Conservation (phyloP, 2,888 invertebrate genomes). For the Drosophila subquinaria region DNA sequence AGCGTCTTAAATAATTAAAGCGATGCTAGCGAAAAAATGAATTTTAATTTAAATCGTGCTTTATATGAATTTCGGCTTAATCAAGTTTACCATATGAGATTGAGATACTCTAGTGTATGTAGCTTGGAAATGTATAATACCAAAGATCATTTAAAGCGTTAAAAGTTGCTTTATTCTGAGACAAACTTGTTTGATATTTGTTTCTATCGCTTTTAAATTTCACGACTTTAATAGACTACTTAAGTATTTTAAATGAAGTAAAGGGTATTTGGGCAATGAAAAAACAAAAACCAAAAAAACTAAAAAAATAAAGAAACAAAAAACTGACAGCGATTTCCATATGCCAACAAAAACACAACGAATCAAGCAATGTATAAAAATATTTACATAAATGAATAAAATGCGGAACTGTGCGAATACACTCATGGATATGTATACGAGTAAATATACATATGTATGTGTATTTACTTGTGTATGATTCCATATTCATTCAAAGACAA, state of each 20-base stretch:
- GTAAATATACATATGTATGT: conserved; percentile 9
- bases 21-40: not conserved
- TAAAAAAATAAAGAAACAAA: conserved; percentile 20
- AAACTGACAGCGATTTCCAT: conserved; percentile 50
- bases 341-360: conserved; percentile 45
- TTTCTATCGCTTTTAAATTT: not conserved
- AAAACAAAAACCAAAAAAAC: not conserved
- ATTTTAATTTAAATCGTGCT: conserved; percentile 17
- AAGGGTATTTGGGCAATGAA: conserved; percentile 11
- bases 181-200: not conserved
- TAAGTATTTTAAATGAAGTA: not conserved
- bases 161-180: not conserved
- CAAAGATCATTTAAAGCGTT: not conserved
- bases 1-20: conserved; percentile 6
- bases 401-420: conserved; percentile 42
- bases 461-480: conserved; percentile 22
- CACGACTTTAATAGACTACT: not conserved
- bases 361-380: conserved; percentile 55
- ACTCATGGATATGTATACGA: conserved; percentile 11
- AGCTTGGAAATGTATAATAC: not conserved
- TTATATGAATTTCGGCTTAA: not conserved
- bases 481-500: conserved; percentile 55
- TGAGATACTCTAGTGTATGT: not conserved
- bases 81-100: not conserved
- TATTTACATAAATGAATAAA: conserved; percentile 62